Evolutionary conservation across 2,888 invertebrate genomes (phyloP), one percentile per base, ranked within the genome.

Genomic region (Eilema griseolum): DNA sequence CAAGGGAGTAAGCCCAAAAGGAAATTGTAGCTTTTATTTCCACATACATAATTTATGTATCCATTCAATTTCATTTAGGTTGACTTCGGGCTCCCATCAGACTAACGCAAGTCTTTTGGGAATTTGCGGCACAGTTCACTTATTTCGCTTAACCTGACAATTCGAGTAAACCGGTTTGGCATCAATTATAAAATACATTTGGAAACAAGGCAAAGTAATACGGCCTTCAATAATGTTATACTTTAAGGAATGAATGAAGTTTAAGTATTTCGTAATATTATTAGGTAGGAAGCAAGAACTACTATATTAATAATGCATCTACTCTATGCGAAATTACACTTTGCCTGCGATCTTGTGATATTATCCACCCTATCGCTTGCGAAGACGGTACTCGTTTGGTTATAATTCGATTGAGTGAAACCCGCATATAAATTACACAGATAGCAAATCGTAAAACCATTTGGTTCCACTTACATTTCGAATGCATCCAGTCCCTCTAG

Each of bases 41-140:
- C 46, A 61, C 73, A 72, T 76, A 70, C 66, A 77, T 79, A 69
- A 75, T 75, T 75, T 65, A 77, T 79, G 65, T 63, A 65, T 76
- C 65, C 76, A 61, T 78, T 71, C 66, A 78, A 78, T 79, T 67
- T 75, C 67, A 73, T 72, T 79, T 70, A 73, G 57, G 61, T 72
- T 71, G 70, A 71, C 68, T 20, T 70, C 46, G 59, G 66, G 16
- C 60, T 61, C 46, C 37, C 72, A 72, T 76, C 68, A 73, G 61
- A n/a, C 57, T 61, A 75, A 71, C 28, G 69, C 20, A 37, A 3
- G 46, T 28, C 37, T 67, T 46, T 14, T 28, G 28, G 28, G 59
- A 37, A 26, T 8, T 66, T 33, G 11, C 12, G 57, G 57, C 33
- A 57, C 24, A 41, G 20, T 63, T 26, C 24, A 16, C 24, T 24